These are phyloP conservation scores for Tenthredo scrophulariae DNA, from an alignment of 2,888 invertebrate species.

Conservation along the genomic window DNA sequence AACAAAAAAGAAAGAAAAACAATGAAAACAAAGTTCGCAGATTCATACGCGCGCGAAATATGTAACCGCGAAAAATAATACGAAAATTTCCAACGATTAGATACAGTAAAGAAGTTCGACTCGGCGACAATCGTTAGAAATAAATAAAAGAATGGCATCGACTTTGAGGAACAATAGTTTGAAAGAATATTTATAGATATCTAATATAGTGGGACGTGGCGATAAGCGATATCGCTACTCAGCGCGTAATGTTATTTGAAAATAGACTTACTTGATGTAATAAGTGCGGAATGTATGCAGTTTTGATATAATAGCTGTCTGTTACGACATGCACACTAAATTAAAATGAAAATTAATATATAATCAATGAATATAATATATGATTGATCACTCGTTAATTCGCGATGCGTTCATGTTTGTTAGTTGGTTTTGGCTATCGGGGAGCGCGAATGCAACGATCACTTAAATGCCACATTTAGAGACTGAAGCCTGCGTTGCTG, in stretches of 20 bases:
- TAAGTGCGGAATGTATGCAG: conserved; percentile 51
- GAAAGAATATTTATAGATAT: neutral
- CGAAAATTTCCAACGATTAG: neutral
- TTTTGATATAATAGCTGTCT: conserved; percentile 44
- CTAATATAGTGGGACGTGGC: conserved; percentile 13
- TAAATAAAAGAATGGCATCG: neutral
- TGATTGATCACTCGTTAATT: conserved; percentile 54
- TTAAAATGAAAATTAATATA: conserved; percentile 10
- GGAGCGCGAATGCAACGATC: conserved; percentile 58
- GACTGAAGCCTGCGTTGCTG: conserved; percentile 62
- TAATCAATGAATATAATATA: conserved; percentile 2
- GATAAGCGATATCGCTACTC: neutral
- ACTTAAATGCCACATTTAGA: conserved; percentile 61
- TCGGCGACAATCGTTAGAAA: neutral
- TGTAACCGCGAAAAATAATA: neutral
- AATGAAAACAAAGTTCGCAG: neutral
- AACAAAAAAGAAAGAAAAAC: neutral
- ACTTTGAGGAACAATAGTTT: neutral
- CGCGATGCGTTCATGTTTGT: conserved; percentile 58
- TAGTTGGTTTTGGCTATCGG: conserved; percentile 54
- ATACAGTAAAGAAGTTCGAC: neutral
- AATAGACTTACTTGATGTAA: conserved; percentile 49
- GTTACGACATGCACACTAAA: conserved; percentile 48
- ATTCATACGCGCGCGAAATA: neutral
- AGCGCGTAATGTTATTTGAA: conserved; percentile 40